Conservation (phyloP, 2,113 vertebrate genomes). For the Sterrhoptilus dennistouni region DNA sequence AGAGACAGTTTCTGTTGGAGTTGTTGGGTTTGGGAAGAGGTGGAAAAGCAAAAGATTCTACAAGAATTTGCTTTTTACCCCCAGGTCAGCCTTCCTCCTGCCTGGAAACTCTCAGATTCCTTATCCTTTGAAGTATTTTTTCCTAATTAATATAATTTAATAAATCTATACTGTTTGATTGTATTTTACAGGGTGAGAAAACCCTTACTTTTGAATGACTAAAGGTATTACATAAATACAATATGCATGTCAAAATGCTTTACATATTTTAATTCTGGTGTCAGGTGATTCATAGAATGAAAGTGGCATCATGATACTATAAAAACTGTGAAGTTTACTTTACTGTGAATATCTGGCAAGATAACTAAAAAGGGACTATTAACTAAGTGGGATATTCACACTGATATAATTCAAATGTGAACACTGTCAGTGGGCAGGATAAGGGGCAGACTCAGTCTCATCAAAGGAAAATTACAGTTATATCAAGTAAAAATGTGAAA, state of each 20-base stretch:
- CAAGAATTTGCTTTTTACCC: background rate
- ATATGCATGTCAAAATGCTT: background rate
- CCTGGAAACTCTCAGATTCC: background rate
- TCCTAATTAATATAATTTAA: background rate
- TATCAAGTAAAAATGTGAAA: background rate
- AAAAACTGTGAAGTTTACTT: background rate
- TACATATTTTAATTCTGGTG: background rate
- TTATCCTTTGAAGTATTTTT: background rate
- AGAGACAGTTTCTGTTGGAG: background rate
- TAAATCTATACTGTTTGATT: background rate
- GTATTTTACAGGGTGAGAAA: background rate
- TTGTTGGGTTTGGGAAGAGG: background rate
- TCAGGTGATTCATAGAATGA: background rate
- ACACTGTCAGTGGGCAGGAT: background rate
- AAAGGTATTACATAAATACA: background rate
- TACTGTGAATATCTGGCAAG: background rate
- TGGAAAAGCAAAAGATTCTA: background rate
- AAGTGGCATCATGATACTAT: background rate
- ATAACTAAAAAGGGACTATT: background rate
- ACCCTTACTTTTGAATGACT: background rate
- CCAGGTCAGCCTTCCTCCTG: background rate
- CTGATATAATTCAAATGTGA: background rate
- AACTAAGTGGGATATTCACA: background rate
- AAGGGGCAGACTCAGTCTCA: background rate
- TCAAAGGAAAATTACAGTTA: background rate